Evolutionary conservation across 2,797 vertebrate species (phyloP), one percentile per base, ranked within the genome.

Genomic region (Scomberomorus guttatus): DNA sequence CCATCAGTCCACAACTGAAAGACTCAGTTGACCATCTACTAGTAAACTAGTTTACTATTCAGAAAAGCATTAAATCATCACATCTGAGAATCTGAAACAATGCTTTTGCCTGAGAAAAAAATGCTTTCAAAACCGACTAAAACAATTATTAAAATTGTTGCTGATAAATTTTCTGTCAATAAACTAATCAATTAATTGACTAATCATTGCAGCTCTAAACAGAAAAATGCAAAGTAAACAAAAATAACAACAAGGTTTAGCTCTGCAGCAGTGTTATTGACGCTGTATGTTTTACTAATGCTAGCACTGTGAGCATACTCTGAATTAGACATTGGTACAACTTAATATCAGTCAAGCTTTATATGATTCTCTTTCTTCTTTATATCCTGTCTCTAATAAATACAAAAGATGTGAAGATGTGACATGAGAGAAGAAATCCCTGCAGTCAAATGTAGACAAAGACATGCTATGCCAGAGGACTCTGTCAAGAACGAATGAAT

Each of bases 401-500:
- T 17, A 2, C 8, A 52, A 8, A 59, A 24, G 3, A 39, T 62
- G 46, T 29, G 20, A 46, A 20, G 22, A 29, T 24, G 37, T 24
- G 55, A 68, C 25, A 50, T 15, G 17, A 46, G 54, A n/a, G 54
- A 34, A 65, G 39, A 76, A 50, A 54, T 22, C 55, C 51, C 50
- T 27, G 10, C 39, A 27, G n/a, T 73, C 51, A 51, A 46, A 75
- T 42, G 24, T 60, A 57, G 22, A 68, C 70, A 48, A 50, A 51
- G 25, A 65, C 37, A 13, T 54, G 34, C 56, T 20, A 8, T 51
- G 52, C 24, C 51, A n/a, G 50, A 76, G 52, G 55, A 56, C 77
- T 75, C 59, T 29, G 59, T 32, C 55, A 37, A 25, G 12, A 63
- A 42, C 4, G 6, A 67, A 80, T 71, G 34, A 77, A 75, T 80